Evolutionary conservation across 1,140 invertebrate genomes (phyloP).

Genomic region (Ips typographus): DNA sequence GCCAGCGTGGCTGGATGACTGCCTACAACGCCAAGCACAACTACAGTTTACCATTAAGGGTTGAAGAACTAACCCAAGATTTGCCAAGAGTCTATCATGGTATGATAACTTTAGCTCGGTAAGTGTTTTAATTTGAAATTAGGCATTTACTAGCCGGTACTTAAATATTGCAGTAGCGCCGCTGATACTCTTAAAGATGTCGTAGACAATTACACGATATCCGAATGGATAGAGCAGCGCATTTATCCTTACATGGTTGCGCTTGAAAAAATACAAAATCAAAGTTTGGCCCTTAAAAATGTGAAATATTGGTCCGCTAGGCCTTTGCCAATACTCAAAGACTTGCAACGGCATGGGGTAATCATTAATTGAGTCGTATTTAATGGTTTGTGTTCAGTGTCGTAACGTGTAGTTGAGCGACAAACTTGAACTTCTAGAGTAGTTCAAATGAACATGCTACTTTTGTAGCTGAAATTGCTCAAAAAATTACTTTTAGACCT

Average conservation of each 20-base stretch:
- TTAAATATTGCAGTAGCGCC: slow-evolving; percentile 52
- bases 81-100: slow-evolving; percentile 65
- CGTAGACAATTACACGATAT: slow-evolving; percentile 72
- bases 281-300: slow-evolving; percentile 51
- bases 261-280: slow-evolving; percentile 54
- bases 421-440: too few relatives aligned
- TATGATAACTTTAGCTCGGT: slow-evolving; percentile 59
- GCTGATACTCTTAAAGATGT: slow-evolving; percentile 66
- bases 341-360: slow-evolving; percentile 46
- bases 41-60: slow-evolving; percentile 70
- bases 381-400: too few relatives aligned
- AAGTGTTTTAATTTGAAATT: not conserved
- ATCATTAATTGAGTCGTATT: slow-evolving; percentile 3
- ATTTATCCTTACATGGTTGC: slow-evolving; percentile 55
- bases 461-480: too few relatives aligned
- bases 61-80: slow-evolving; percentile 68
- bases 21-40: slow-evolving; percentile 78
- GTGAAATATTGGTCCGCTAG: slow-evolving; percentile 48
- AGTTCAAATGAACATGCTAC: too few relatives aligned
- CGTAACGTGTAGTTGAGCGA: too few relatives aligned
- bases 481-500: too few relatives aligned
- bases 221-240: slow-evolving; percentile 72
- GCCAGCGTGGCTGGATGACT: slow-evolving; percentile 69
- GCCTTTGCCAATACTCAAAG: slow-evolving; percentile 50
- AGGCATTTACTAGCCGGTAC: not conserved